Evolutionary conservation across 2,113 vertebrate genomes (phyloP).

Genomic region (Podarcis muralis): DNA sequence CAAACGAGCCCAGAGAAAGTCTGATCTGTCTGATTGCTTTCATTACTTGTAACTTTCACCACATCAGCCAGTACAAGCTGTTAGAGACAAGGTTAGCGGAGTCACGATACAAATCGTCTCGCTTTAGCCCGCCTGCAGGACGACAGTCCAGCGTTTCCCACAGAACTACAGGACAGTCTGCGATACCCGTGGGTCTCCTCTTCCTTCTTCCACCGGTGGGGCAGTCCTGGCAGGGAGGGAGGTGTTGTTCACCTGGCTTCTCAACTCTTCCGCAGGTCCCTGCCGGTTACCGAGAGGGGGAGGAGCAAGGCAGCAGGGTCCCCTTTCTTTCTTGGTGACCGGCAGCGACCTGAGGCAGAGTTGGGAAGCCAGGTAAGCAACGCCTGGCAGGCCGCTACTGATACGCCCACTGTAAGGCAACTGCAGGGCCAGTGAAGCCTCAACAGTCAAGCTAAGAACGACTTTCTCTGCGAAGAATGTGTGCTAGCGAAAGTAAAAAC

Average conservation of each 20-base stretch:
- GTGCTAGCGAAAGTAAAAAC: neutral
- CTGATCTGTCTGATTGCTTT: slow-evolving; percentile 65
- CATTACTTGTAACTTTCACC: slow-evolving; percentile 65
- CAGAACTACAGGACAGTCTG: neutral
- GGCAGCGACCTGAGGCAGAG: too few species aligned
- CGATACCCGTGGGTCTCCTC: neutral
- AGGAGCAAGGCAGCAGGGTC: too few species aligned
- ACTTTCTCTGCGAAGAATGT: neutral
- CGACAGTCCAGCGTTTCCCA: neutral
- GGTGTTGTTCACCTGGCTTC: too few species aligned
- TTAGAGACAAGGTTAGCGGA: slow-evolving; percentile 19
- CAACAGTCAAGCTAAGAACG: neutral
- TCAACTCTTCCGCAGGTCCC: too few species aligned
- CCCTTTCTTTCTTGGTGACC: too few species aligned
- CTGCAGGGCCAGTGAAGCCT: too few species aligned
- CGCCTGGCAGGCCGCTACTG: too few species aligned
- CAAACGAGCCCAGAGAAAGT: slow-evolving; percentile 59
- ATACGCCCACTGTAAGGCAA: too few species aligned
- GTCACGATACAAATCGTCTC: neutral
- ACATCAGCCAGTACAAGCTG: neutral
- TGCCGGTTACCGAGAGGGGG: too few species aligned
- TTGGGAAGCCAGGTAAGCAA: too few species aligned
- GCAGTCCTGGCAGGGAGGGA: too few species aligned
- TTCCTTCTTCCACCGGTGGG: neutral
- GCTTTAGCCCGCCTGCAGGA: neutral